Evolutionary conservation across 2,113 vertebrate genomes (phyloP), one percentile per base, ranked within the genome.

Genomic region (Stigmatopora nigra): DNA sequence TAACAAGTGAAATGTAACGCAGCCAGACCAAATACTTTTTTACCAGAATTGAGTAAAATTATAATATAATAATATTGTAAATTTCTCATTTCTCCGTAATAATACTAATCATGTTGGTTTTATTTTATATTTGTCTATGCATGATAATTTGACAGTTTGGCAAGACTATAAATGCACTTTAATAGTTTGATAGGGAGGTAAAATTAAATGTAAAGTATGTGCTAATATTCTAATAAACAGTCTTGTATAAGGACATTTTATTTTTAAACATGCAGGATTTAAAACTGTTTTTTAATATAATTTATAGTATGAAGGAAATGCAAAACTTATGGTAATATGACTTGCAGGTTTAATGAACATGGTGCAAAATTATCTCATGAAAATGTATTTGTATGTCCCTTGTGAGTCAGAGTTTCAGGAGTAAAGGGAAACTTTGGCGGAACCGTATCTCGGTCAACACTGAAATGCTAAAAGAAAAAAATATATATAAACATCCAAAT

Each of bases 391-490:
- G 25, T 14, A 52, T 52, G 45, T 59, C 25, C 68, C n/a, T 15
- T 6, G 41, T 7, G n/a, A 12, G 19, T 41, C 44, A 25, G 8
- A 22, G 22, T 46, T 59, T 58, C 0, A 10, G 35, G 36, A 45
- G 36, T 4, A 14, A 60, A 52, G 52, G 58, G 20, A 19, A 38
- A 51, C 41, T 57, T 31, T 38, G 20, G 25, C 48, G 15, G 38
- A 64, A 20, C 19, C 45, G 20, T 60, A 41, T 56, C 46, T 46
- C 7, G 15, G 25, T 36, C 48, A 60, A 17, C 35, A 41, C 36
- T 31, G 53, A 56, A 56, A 63, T 53, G 17, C 20, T 67, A 38
- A 38, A 61, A 64, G 72, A 71, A 64, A 61, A 14, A 51, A 13
- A 44, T 46, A 61, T 60, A 55, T 68, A 31, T 15, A 2, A 55